These are phyloP conservation scores for Xenops minutus DNA, from an alignment of 2,797 vertebrate species.

Conservation along the genomic window DNA sequence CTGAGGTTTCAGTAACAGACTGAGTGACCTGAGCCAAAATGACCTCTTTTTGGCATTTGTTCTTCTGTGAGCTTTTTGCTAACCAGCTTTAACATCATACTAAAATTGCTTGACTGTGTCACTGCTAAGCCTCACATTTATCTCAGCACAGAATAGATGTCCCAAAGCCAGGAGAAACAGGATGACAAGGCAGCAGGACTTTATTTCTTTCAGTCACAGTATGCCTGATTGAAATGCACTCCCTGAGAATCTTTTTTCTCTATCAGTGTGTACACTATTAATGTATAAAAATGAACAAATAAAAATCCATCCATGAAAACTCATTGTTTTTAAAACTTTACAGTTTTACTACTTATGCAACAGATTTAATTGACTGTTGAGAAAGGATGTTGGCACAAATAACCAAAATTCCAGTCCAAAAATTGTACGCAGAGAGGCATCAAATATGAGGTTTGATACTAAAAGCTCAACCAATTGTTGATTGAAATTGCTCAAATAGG, in stretches of 20 bases:
- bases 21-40: not conserved
- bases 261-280: not conserved
- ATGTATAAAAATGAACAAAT: not conserved
- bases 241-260: not conserved
- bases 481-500: not conserved
- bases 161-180: not conserved
- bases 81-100: accelerated
- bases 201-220: not conserved
- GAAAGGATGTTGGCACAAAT: not conserved
- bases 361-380: not conserved
- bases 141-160: not conserved
- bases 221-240: not conserved
- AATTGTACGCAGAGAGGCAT: not conserved
- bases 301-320: not conserved
- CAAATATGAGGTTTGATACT: not conserved
- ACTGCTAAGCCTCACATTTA: not conserved
- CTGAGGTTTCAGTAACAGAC: not conserved
- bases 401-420: not conserved
- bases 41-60: not conserved
- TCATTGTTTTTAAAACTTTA: not conserved
- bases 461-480: not conserved
- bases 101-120: not conserved
- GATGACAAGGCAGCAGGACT: not conserved
- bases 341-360: not conserved
- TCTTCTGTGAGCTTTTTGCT: not conserved